phyloP scores from a whole-genome alignment of 2,888 invertebrate genomes.

The Macrophya alboannulata region DNA sequence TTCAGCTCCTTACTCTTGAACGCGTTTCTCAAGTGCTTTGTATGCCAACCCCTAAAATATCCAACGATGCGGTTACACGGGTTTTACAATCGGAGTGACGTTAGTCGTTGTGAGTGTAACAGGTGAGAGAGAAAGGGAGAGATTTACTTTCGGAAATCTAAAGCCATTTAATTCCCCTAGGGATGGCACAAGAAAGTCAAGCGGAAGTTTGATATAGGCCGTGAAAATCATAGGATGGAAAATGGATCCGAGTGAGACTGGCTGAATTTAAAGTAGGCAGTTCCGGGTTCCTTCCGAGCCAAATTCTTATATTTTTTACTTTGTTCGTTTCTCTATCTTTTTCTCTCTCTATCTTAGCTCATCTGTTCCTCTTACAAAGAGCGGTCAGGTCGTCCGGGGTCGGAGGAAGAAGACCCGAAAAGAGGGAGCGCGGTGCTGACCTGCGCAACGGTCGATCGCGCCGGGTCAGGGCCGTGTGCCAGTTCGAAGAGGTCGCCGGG shows the following conservation, averaged over 20 bases:
- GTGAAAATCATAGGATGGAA: neutral
- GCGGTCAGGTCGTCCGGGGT: conserved; percentile 50
- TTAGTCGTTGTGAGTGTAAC: neutral
- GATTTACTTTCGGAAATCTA: neutral
- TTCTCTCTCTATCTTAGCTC: neutral
- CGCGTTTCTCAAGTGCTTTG: neutral
- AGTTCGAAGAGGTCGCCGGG: conserved; percentile 51
- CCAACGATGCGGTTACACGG: neutral
- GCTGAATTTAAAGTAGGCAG: neutral
- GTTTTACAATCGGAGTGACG: neutral
- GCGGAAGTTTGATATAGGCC: neutral
- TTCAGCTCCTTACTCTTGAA: neutral
- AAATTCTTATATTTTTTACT: conserved; percentile 1
- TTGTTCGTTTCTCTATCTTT: neutral
- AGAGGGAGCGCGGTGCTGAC: conserved; percentile 67
- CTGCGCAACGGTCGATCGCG: conserved; percentile 72
- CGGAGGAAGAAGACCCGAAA: conserved; percentile 38
- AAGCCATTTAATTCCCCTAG: conserved; percentile 10
- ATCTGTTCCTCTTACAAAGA: neutral
- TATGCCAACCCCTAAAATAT: neutral
- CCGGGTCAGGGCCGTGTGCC: conserved; percentile 57
- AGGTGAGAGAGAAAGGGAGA: neutral
- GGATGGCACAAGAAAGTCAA: neutral
- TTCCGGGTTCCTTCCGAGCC: neutral
- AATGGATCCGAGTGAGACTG: neutral